phyloP scores from a whole-genome alignment of 1,140 invertebrate species.

The Ylistrum balloti region DNA sequence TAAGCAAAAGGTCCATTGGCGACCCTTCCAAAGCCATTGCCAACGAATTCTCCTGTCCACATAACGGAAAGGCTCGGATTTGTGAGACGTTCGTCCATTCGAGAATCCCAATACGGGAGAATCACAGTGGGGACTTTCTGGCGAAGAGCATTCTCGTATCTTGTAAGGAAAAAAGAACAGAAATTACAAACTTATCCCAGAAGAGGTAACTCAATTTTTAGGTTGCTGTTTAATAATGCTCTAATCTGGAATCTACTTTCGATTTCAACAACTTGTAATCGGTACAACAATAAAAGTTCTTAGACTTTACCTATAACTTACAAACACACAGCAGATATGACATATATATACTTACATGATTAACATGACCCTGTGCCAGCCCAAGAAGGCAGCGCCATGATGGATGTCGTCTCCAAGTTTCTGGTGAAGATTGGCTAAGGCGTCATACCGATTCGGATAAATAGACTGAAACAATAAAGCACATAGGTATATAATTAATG shows the following conservation, averaged over 20 bases:
- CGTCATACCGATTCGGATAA: slow-evolving; percentile 71
- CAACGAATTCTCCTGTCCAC: slow-evolving; percentile 80
- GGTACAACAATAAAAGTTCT: no score
- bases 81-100: slow-evolving; percentile 77
- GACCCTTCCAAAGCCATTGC: slow-evolving; percentile 81
- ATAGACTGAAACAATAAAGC: slow-evolving; percentile 61
- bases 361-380: slow-evolving; percentile 70
- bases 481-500: no score
- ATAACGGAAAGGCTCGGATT: slow-evolving; percentile 80
- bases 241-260: no score
- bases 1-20: slow-evolving; percentile 78
- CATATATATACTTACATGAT: slow-evolving; percentile 64
- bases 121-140: slow-evolving; percentile 73
- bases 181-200: no score
- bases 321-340: no score
- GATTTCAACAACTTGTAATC: no score
- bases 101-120: slow-evolving; percentile 82
- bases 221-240: no score
- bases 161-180: slow-evolving; percentile 57
- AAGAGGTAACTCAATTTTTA: no score
- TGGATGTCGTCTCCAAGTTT: slow-evolving; percentile 65
- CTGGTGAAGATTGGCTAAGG: slow-evolving; percentile 67
- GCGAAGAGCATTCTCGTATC: slow-evolving; percentile 74
- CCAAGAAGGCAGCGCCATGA: slow-evolving; percentile 69
- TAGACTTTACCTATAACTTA: no score